These are phyloP conservation scores for Hemibagrus guttatus DNA, from an alignment of 2,797 vertebrate genomes.

Conservation along the genomic window DNA sequence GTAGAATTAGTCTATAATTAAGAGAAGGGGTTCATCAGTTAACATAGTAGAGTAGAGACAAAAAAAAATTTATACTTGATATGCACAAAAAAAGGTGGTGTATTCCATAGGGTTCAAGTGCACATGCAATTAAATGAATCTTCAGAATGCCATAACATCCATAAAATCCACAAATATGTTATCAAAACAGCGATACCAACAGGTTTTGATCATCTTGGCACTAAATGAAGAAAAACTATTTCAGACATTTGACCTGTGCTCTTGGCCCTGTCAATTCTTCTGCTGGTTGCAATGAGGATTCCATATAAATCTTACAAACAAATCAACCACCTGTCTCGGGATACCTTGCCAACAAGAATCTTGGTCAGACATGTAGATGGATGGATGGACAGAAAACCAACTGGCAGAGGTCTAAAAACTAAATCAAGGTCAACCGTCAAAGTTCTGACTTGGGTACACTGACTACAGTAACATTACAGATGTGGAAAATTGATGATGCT, in stretches of 20 bases:
- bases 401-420: background rate
- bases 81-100: background rate
- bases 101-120: background rate
- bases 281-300: no score
- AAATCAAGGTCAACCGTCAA: background rate
- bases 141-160: no score
- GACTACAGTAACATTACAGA: background rate
- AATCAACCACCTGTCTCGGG: background rate
- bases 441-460: background rate
- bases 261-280: background rate
- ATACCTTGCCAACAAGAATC: background rate
- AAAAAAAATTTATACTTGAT: background rate
- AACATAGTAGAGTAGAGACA: background rate
- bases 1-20: background rate
- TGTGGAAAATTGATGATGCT: background rate
- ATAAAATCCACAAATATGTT: no score
- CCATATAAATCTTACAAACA: background rate
- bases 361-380: background rate
- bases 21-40: background rate
- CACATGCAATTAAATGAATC: background rate
- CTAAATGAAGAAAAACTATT: background rate
- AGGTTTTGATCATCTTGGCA: background rate
- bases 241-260: background rate
- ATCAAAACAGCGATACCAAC: background rate
- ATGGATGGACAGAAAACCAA: background rate